Evolutionary conservation across 2,113 vertebrate species (phyloP).

Genomic region (Brachirus orientalis): DNA sequence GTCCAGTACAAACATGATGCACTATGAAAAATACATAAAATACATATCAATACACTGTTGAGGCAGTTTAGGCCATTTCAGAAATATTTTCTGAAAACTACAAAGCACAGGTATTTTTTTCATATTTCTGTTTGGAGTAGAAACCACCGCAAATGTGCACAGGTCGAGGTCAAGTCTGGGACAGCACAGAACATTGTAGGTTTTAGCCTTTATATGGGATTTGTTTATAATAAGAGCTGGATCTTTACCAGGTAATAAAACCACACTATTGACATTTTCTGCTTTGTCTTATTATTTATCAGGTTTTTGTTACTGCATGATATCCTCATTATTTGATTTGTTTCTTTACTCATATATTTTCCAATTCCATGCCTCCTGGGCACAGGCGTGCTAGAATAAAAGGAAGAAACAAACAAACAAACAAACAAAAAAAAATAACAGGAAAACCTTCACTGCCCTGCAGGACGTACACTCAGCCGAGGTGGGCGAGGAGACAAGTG

Average conservation of each 20-base stretch:
- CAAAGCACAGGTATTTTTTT: no score
- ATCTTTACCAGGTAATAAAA: no score
- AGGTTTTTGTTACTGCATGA: background rate
- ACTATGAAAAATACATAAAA: no score
- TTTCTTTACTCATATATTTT: constrained; percentile 12
- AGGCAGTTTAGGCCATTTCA: no score
- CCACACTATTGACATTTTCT: background rate
- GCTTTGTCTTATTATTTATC: background rate
- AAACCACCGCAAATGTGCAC: no score
- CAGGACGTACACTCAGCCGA: constrained; percentile 28
- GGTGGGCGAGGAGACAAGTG: constrained; percentile 34
- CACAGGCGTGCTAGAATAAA: background rate
- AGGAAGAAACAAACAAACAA: background rate
- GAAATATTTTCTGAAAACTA: no score
- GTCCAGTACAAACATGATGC: no score
- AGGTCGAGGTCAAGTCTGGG: no score
- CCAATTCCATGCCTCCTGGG: constrained; percentile 19
- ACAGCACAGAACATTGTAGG: background rate
- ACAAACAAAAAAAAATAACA: background rate
- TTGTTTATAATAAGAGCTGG: background rate
- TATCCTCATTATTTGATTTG: constrained; percentile 2
- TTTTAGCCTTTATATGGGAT: background rate
- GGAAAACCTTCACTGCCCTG: constrained; percentile 35
- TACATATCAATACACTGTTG: no score
- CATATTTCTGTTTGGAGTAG: no score